Percentiles rank a stretch among this genome's conserved stretches.
Conservation (phyloP, 2,888 invertebrate genomes). For the Periphyllus acericola region DNA sequence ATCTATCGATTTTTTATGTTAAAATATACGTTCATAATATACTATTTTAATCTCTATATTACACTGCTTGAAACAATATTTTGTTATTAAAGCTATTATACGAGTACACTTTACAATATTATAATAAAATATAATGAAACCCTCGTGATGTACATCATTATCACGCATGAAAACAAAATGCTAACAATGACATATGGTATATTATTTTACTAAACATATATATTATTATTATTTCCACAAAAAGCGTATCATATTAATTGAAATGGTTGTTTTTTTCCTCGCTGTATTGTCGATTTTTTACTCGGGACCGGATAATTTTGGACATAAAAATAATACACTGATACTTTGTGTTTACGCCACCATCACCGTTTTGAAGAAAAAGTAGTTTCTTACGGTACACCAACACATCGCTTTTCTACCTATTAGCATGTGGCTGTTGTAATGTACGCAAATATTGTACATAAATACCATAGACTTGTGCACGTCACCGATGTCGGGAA, state of each 20-base stretch:
- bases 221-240: too few relatives aligned
- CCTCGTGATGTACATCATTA: too few relatives aligned
- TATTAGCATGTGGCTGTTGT: not conserved
- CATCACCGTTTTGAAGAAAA: not conserved
- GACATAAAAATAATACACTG: not conserved
- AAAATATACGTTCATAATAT: too few relatives aligned
- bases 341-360: not conserved
- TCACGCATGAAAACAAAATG: too few relatives aligned
- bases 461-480: not conserved
- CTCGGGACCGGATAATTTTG: not conserved
- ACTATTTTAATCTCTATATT: too few relatives aligned
- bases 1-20: too few relatives aligned
- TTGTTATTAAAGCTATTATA: too few relatives aligned
- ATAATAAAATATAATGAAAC: too few relatives aligned
- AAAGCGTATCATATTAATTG: too few relatives aligned
- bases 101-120: too few relatives aligned
- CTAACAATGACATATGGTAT: not conserved
- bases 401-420: constrained; percentile 22
- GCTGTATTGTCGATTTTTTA: not conserved
- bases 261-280: too few relatives aligned
- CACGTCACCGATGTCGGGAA: not conserved
- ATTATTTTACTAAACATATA: not conserved
- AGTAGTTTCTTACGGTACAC: constrained; percentile 2
- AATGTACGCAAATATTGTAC: not conserved
- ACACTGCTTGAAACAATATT: too few relatives aligned